Base-by-base conservation (phyloP, 2,113 vertebrate genomes). In the Rhea americana region DNA sequence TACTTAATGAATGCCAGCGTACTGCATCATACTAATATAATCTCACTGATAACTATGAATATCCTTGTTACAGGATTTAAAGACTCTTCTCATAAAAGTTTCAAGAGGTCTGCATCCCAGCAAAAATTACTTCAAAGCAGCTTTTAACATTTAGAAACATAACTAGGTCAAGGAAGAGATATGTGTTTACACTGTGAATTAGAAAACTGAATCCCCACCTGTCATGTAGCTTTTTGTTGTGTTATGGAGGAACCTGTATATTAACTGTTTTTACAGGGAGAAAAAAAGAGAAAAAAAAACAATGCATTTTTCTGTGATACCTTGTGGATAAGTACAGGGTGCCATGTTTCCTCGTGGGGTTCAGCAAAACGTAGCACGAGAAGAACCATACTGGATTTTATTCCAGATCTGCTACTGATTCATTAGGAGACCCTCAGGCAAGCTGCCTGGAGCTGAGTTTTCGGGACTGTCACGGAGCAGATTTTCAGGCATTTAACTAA, bases 41-140 rank as follows among this genome's bases (percentile, higher is more conserved):
- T 48, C 70, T 20, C 61, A 63, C 0, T 61, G 93, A 88, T 5
- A 92, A 51, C 89, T 43, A 80, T 1, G 22, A 85, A 72, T 37
- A 58, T 83, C 62, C 84, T 62, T 71, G 30, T 62, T 85, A n/a
- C 37, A 72, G 56, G 90, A 90, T 70, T 89, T 74, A 77, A 67
- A 83, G 41, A 72, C 32, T 28, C 37, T 83, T 71, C 94, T 94
- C 61, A 92, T 91, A 61, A 93, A 96, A 95, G 61, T 78, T 94
- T 92, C 85, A 94, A 51, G 79, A 93, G 43, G 7, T n/a, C 48
- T 93, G 61, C 35, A 83, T 67, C 21, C 47, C 39, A 74, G 61
- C 51, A 90, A 88, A 93, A 90, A n/a, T 24, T 10, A 71, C 48
- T 90, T 93, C 79, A 93, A 88, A 91, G 84, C 66, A 88, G 39